phyloP scores from a whole-genome alignment of 1,140 invertebrate genomes.

The Paralvinella palmiformis region DNA sequence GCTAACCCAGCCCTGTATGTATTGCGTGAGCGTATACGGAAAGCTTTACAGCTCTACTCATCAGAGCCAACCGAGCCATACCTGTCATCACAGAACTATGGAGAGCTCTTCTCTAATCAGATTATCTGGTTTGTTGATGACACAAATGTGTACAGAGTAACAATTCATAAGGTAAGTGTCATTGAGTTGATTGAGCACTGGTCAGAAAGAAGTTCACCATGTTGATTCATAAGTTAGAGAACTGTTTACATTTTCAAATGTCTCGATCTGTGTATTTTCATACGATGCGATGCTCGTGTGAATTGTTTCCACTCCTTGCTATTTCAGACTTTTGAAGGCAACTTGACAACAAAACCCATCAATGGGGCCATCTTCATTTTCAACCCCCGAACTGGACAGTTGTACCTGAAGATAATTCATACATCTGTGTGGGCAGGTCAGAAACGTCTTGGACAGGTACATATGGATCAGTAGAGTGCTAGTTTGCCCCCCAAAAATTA shows the following conservation, averaged over 20 bases:
- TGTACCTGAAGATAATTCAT: conserved; percentile 99
- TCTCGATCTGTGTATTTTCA: no score
- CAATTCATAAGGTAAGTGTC: conserved; percentile 87
- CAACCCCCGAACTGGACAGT: conserved; percentile 97
- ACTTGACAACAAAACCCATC: conserved; percentile 98
- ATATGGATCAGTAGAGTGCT: no score
- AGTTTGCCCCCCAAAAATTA: no score
- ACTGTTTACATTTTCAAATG: no score
- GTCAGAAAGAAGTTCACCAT: no score
- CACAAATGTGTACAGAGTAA: conserved; percentile 98
- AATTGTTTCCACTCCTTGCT: neutral
- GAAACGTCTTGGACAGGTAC: conserved; percentile 59
- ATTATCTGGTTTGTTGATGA: conserved; percentile 99
- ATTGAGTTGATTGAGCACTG: no score
- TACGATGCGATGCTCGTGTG: neutral
- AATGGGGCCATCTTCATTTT: conserved; percentile 99
- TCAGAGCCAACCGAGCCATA: conserved; percentile 99
- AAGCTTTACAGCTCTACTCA: conserved; percentile 95
- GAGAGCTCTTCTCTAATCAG: conserved; percentile 98
- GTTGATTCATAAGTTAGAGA: no score
- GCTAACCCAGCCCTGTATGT: conserved; percentile 99
- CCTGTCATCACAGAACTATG: conserved; percentile 97
- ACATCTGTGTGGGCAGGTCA: conserved; percentile 98
- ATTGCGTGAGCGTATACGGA: conserved; percentile 91
- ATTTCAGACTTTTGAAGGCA: conserved; percentile 90